These are phyloP conservation scores for Perithous albicinctus DNA, from an alignment of 2,888 invertebrate genomes.

Conservation along the genomic window DNA sequence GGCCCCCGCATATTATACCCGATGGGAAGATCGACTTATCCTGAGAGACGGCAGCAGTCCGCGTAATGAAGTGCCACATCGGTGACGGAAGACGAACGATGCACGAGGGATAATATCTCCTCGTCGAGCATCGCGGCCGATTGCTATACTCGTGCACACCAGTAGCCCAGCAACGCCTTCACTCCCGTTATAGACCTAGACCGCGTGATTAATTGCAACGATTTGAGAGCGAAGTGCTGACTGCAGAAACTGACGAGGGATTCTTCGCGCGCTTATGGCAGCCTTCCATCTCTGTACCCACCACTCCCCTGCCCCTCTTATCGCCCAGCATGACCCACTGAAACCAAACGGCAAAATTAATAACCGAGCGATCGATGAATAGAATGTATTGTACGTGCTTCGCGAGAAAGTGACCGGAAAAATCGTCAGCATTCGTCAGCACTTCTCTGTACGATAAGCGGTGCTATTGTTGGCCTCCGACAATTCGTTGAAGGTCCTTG, in stretches of 20 bases:
- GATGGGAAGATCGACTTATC: conserved; percentile 54
- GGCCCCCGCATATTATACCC: conserved; percentile 35
- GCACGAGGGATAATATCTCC: conserved; percentile 54
- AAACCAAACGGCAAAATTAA: conserved; percentile 38
- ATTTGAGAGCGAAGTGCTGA: conserved; percentile 70
- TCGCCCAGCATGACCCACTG: not conserved
- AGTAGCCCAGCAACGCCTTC: conserved; percentile 9
- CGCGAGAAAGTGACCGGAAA: too few species aligned
- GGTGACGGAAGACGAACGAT: conserved; percentile 68
- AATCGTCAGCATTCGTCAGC: too few species aligned
- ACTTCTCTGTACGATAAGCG: too few species aligned
- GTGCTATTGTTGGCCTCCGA: too few species aligned
- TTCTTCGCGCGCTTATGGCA: conserved; percentile 45
- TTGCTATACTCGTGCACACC: not conserved
- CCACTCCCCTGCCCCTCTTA: not conserved
- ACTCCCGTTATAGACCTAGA: conserved; percentile 27
- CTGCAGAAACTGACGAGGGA: conserved; percentile 59
- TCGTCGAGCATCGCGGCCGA: conserved; percentile 7
- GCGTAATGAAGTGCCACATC: conserved; percentile 66
- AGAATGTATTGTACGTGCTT: conserved; percentile 8
- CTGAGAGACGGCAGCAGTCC: conserved; percentile 25
- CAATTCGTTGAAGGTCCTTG: too few species aligned
- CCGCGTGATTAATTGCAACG: conserved; percentile 70
- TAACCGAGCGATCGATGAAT: conserved; percentile 52
- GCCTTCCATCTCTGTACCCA: conserved; percentile 12